Evolutionary conservation across 2,888 invertebrate genomes (phyloP), one percentile per base, ranked within the genome.

Genomic region (Drosophila neotestacea): DNA sequence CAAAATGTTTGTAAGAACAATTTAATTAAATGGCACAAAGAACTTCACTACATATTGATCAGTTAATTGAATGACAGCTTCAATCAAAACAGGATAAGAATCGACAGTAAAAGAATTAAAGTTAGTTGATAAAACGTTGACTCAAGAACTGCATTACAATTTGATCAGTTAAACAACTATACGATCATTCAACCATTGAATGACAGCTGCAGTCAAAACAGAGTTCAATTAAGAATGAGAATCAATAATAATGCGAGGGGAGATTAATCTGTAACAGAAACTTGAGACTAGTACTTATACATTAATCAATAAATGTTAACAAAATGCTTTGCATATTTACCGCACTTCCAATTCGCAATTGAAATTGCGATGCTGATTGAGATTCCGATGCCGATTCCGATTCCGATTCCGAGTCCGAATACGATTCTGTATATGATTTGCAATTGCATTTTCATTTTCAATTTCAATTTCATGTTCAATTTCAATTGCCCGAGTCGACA

Each of bases 151-250:
- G 41, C 16, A 13, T 2, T 16, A 16, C 7, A 42, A 7, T 44
- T 13, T 11, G 36, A 38, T 39, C 47, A 39, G 16, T 30, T 39
- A 11, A 42, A 22, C 34, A 2, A 13, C 38, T 16, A 39, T 11
- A 9, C 34, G 4, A 44, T 36, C 50, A 46, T 28, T 52, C 60
- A 56, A 39, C 28, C 46, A 55, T 46, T 38, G 62, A 64, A 34
- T 81, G 84, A 83, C 85, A 85, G 79, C 66, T 73, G 79, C 73
- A 72, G 72, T 83, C 83, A 80, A 70, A 81, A 80, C 73, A 80
- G 50, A 70, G 54, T 75, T 62, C 60, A 28, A 28, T 38, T 13
- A 13, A 27, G 7, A 10, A 16, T 11, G 32, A 34, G 9, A 6
- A 3, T n/a, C 41, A 42, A 42, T 50, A 64, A 73, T 48, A 64